A percentile compares a stretch with the other conserved stretches of the same genome.
Evolutionary conservation across 2,888 invertebrate species (phyloP).

Genomic region (Seira ritae): DNA sequence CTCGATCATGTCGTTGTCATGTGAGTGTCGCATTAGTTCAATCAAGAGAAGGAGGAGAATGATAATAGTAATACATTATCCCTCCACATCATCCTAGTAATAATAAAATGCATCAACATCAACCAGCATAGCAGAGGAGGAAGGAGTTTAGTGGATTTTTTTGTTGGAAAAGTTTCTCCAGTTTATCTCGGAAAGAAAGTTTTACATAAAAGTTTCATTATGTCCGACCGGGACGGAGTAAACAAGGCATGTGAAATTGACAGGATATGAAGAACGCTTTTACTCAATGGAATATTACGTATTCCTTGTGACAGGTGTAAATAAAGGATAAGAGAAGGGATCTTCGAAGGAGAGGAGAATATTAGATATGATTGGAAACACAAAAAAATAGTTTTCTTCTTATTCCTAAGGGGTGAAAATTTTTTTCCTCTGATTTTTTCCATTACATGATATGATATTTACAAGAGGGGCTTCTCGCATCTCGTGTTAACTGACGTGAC

Average conservation of each 20-base stretch:
- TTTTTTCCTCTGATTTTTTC: background rate
- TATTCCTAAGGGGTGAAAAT: no score
- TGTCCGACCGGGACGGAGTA: background rate
- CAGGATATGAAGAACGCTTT: background rate
- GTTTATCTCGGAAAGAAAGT: no score
- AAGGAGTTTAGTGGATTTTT: no score
- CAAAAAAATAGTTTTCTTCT: no score
- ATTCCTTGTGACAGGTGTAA: slow-evolving; percentile 4
- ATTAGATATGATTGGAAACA: slow-evolving; percentile 3
- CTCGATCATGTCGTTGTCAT: slow-evolving; percentile 13
- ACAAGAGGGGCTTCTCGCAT: background rate
- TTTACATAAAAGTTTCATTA: no score
- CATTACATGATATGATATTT: background rate
- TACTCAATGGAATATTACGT: background rate
- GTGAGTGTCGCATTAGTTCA: slow-evolving; percentile 16
- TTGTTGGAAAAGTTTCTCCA: no score
- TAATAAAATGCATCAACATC: no score
- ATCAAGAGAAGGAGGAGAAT: background rate
- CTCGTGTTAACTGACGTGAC: slow-evolving; percentile 9
- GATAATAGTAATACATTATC: background rate
- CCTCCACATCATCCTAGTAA: background rate
- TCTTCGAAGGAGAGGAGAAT: background rate
- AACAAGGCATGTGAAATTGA: background rate
- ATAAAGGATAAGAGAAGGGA: no score
- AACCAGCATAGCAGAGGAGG: no score